Base-by-base conservation (phyloP, 2,113 vertebrate genomes). In the Prunella himalayana region DNA sequence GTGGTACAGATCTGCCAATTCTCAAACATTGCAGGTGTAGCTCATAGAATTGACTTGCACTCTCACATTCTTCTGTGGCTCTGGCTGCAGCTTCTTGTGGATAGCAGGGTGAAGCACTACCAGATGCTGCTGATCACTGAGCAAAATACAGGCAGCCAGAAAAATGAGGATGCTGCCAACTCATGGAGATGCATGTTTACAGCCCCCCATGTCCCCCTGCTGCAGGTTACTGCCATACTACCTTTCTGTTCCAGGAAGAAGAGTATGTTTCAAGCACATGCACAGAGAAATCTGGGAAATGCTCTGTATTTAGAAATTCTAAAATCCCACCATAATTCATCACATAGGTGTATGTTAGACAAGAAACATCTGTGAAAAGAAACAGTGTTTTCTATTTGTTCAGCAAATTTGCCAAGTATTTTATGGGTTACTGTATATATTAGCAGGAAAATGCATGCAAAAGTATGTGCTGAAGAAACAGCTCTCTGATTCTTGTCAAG, bases 381-480 rank as follows among this genome's bases (percentile, higher is more conserved):
- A n/a, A 12, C 10, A 17, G 8, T 60, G 11, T 63, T 81, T 71
- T 66, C 13, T 85, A 27, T 71, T 86, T 88, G 25, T 35, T 83
- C 64, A 75, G 27, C 5, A 47, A 81, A 75, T 18, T 25, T 90
- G 42, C 47, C 45, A 11, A 49, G 5, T 57, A 35, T 68, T 39
- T 54, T 78, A 56, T 2, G 10, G 7, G 21, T 83, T 71, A 60
- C 5, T 73, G 44, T 17, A 88, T 44, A 22, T 53, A 49, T 91
- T 78, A 88, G 13, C 39, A 39, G 35, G 28, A 44, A 87, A 92
- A 95, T 63, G 54, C 45, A 88, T 90, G 51, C 41, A 77, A 75
- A 93, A 88, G 24, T 70, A 75, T 44, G 53, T 68, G 27, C 59
- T 77, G 51, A 94, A 88, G 85, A 92, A 86, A 73, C 28, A 82